These are phyloP conservation scores for Lasioglossum lativentre DNA, from an alignment of 2,888 invertebrate genomes.

Conservation along the genomic window DNA sequence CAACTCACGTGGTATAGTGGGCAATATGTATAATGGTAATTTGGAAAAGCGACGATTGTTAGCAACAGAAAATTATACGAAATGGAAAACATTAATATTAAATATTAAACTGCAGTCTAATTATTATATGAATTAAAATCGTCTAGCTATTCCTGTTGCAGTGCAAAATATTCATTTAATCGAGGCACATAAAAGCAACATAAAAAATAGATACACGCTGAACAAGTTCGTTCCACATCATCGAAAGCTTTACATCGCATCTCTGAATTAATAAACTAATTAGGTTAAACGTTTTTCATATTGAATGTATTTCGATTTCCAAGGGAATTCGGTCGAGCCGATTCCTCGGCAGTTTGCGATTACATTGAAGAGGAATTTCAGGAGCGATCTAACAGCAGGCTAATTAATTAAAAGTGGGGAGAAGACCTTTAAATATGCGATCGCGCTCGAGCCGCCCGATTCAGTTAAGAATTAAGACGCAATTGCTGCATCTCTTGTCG, in stretches of 20 bases:
- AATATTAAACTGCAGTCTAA: neutral
- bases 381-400: conserved; percentile 9
- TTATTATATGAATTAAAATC: neutral
- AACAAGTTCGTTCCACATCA: neutral
- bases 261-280: neutral
- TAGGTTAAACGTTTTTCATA: neutral
- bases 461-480: conserved; percentile 66
- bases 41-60: no score
- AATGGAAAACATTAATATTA: neutral
- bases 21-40: no score
- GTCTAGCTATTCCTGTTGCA: neutral
- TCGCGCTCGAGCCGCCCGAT: neutral
- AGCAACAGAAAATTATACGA: neutral
- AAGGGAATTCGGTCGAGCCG: neutral
- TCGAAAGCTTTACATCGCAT: neutral
- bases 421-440: conserved; percentile 56
- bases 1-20: neutral
- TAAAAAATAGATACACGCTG: neutral
- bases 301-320: neutral
- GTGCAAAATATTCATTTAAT: neutral
- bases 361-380: neutral
- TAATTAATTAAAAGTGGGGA: conserved; percentile 57
- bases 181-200: neutral
- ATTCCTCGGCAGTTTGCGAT: neutral
- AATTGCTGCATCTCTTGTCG: conserved; percentile 64